Evolutionary conservation across 53 echinoderm and acorn worm genomes (phyloP).

Genomic region (Echinarachnius parma): DNA sequence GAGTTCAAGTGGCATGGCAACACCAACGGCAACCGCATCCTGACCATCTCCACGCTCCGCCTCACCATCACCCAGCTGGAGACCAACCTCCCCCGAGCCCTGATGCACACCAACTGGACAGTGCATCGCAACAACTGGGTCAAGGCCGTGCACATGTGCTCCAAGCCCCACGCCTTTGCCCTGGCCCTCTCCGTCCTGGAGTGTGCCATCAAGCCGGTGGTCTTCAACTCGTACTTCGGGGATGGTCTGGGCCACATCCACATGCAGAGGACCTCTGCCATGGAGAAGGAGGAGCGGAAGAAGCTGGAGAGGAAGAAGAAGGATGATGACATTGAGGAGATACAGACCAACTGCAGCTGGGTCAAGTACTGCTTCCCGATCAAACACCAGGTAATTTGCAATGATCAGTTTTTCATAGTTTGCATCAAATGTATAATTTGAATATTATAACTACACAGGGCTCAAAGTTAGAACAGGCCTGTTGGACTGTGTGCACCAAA

Average conservation of each 20-base stretch:
- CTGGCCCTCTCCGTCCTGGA: slow-evolving; percentile 94
- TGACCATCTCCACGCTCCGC: slow-evolving; percentile 79
- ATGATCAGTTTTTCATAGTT: too few species aligned
- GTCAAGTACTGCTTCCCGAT: slow-evolving; percentile 97
- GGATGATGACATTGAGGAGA: slow-evolving; percentile 84
- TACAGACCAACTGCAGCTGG: slow-evolving; percentile 70
- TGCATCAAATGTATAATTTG: too few species aligned
- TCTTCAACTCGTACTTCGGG: slow-evolving; percentile 82
- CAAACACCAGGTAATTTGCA: slow-evolving; percentile 93
- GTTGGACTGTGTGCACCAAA: too few species aligned
- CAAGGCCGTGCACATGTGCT: slow-evolving; percentile 98
- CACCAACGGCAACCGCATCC: slow-evolving; percentile 82
- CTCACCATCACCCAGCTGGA: slow-evolving; percentile 88
- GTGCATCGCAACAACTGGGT: slow-evolving; percentile 96
- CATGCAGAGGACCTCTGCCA: slow-evolving; percentile 67
- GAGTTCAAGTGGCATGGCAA: slow-evolving; percentile 94
- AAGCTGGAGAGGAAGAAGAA: slow-evolving; percentile 76
- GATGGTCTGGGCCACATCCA: slow-evolving; percentile 87
- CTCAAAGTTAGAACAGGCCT: too few species aligned
- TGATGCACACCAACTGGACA: slow-evolving; percentile 98
- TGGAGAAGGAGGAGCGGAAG: slow-evolving; percentile 90
- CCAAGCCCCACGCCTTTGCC: slow-evolving; percentile 94
- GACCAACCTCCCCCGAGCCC: slow-evolving; percentile 73
- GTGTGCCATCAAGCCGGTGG: slow-evolving; percentile 94
- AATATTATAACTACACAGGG: too few species aligned